These are phyloP conservation scores for Zaprionus africanus DNA, from an alignment of 1,140 invertebrate genomes.

Conservation along the genomic window DNA sequence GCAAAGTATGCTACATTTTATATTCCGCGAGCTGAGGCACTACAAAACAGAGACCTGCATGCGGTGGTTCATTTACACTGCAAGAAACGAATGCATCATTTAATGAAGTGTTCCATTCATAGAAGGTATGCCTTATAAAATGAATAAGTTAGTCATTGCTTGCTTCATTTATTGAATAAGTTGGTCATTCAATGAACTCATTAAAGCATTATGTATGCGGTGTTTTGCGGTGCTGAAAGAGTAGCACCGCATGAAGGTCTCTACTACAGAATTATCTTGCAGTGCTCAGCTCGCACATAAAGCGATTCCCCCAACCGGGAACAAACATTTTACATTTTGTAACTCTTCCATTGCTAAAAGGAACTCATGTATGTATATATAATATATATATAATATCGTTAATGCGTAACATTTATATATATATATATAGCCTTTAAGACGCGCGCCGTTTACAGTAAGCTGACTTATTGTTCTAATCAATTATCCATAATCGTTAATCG, in stretches of 20 bases:
- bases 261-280: no score
- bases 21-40: neutral
- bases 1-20: slow-evolving; percentile 4
- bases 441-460: slow-evolving; percentile 61
- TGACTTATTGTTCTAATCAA: slow-evolving; percentile 59
- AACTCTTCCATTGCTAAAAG: slow-evolving; percentile 63
- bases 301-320: neutral
- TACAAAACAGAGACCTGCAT: neutral
- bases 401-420: slow-evolving; percentile 74
- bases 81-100: no score
- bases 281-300: neutral
- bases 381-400: slow-evolving; percentile 63
- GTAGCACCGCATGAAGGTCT: no score
- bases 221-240: no score
- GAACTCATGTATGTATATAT: slow-evolving; percentile 66
- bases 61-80: no score
- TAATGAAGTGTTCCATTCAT: no score
- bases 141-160: no score
- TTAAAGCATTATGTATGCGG: no score
- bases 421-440: slow-evolving; percentile 72
- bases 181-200: no score
- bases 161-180: no score
- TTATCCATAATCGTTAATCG: slow-evolving; percentile 20
- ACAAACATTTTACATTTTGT: slow-evolving; percentile 29
- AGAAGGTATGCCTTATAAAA: no score